These are phyloP conservation scores for Pycnomerus fuliginosus DNA, from an alignment of 2,888 invertebrate genomes.

Conservation along the genomic window DNA sequence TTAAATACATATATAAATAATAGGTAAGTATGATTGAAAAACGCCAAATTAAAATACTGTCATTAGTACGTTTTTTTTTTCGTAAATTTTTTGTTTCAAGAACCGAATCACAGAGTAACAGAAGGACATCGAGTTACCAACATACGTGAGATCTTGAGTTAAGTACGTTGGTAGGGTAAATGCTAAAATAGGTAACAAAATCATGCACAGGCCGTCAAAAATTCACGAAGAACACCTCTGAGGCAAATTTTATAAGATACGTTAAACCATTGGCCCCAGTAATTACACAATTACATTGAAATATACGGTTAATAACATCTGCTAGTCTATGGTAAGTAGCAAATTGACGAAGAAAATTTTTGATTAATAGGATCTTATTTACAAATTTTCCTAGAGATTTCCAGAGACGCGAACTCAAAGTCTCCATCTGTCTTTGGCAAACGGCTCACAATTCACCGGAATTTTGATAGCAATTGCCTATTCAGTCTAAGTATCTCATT, in stretches of 20 bases:
- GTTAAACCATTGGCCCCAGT: constrained; percentile 51
- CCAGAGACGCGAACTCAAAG: constrained; percentile 24
- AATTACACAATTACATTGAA: constrained; percentile 29
- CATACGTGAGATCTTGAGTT: constrained; percentile 23
- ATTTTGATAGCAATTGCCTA: constrained; percentile 34
- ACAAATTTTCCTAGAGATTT: constrained; percentile 41
- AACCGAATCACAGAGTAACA: constrained; percentile 21
- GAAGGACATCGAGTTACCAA: constrained; percentile 18
- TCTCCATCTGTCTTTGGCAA: constrained; percentile 30
- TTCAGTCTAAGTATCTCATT: constrained; percentile 44
- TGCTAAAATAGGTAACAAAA: constrained; percentile 29
- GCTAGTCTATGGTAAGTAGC: constrained; percentile 21
- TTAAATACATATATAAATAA: constrained; percentile 46
- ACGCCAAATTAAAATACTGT: constrained; percentile 31
- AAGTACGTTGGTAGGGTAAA: constrained; percentile 21
- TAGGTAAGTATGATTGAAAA: constrained; percentile 35
- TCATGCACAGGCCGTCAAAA: constrained; percentile 24
- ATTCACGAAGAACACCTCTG: constrained; percentile 41
- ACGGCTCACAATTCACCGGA: constrained; percentile 20
- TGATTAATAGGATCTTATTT: constrained; percentile 41
- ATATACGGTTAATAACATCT: constrained; percentile 20
- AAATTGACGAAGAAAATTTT: constrained; percentile 21
- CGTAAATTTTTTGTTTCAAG: too few species aligned
- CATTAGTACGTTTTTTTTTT: constrained; percentile 10
- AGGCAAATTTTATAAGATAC: constrained; percentile 49